Base-by-base conservation (phyloP, 1,140 invertebrate genomes). In the Eurosta solidaginis region DNA sequence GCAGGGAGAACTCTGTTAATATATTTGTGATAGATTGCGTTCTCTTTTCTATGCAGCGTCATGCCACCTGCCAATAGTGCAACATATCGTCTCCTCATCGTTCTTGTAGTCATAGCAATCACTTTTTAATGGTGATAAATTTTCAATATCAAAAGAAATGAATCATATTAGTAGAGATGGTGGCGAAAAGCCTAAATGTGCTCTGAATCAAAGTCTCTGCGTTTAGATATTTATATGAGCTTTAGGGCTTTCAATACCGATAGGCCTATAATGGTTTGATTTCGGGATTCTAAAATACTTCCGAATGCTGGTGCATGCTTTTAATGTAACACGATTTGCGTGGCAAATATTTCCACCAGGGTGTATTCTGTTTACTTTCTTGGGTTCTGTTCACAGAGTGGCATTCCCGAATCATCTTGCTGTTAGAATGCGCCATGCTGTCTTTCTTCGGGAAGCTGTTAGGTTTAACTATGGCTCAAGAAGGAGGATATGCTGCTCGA, bases 111-210 rank as follows among this genome's bases (percentile, higher is more conserved):
- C 12, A 40, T 10, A n/a, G 5, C 73, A 74, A 74, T 74, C 73
- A 25, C 9, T 29, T 74, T 74, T 47, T 74, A 74, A 74, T 74
- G 73, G 73, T 47, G 73, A 74, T 74, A 74, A 74, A 74, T 74
- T 74, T 74, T 74, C 44, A 45, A 74, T 74, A 74, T 74, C 73
- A 74, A 20, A 33, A 27, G 40, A 33, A 20, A 68, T 40, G 40
- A 68, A 68, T 68, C 59, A 33, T n/a, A 1, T 40, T 68, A 20
- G 36, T 22, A 36, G 36, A 17, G 59, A 20, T 33, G n/a, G 14
- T 1, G 33, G n/a, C 49, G 25, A 22, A 4, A 4, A n/a, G 33
- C n/a, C 59, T 20, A 20, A 5, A 29, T 40, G 59, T 7, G 20
- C 50, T 54, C 10, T 25, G 22, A 29, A 20, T 68, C 59, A 33